Evolutionary conservation across 2,888 invertebrate species (phyloP).

Genomic region (Acanthococcus lagerstroemiae): DNA sequence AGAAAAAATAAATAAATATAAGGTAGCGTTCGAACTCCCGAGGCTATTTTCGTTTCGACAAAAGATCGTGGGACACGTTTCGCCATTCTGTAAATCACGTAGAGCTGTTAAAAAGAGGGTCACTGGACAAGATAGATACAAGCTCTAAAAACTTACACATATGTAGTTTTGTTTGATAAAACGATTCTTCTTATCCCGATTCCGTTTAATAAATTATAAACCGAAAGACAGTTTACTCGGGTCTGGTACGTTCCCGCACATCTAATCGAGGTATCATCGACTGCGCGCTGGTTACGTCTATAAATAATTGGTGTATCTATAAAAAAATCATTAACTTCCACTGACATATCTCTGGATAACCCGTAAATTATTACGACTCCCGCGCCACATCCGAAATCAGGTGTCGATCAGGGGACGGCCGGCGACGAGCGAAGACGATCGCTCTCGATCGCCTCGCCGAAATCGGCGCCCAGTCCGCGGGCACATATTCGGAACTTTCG

Average conservation of each 20-base stretch:
- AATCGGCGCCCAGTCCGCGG: too few species aligned
- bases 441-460: too few species aligned
- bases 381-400: neutral
- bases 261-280: constrained; percentile 21
- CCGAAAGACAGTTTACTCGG: constrained; percentile 6
- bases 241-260: constrained; percentile 18
- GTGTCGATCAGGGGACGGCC: neutral
- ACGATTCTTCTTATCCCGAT: too few species aligned
- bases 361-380: constrained; percentile 1
- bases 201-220: constrained; percentile 25
- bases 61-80: constrained; percentile 23
- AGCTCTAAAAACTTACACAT: too few species aligned
- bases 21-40: too few species aligned
- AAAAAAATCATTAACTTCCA: neutral
- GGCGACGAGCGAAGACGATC: too few species aligned
- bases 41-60: too few species aligned
- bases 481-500: neutral
- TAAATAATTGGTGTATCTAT: neutral
- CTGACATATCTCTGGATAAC: neutral
- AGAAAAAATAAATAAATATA: too few species aligned
- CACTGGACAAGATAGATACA: constrained; percentile 17
- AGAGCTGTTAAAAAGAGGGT: constrained; percentile 14
- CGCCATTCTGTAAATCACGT: constrained; percentile 29
- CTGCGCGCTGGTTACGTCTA: neutral
- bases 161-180: too few species aligned